phyloP scores from a whole-genome alignment of 2,888 invertebrate genomes.

The Dioctria rufipes region DNA sequence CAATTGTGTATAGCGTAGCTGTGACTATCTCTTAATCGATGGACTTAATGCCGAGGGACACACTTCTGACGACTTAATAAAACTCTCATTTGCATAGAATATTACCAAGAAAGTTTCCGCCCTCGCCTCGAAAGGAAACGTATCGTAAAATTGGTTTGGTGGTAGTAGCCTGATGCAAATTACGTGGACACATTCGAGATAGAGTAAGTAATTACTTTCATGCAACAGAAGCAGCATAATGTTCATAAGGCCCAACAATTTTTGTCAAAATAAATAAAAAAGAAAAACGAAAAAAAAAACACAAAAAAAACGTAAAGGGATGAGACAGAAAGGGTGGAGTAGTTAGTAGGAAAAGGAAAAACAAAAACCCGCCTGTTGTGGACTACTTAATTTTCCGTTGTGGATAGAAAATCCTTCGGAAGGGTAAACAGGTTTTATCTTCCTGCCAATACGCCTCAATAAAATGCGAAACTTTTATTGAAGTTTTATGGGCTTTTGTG shows the following conservation, averaged over 20 bases:
- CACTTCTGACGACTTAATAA: conserved; percentile 1
- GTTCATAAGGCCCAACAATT: too few species aligned
- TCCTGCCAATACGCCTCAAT: conserved; percentile 32
- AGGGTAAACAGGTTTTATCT: conserved; percentile 37
- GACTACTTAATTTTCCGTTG: conserved; percentile 19
- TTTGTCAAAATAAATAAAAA: too few species aligned
- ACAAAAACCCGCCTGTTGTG: not conserved
- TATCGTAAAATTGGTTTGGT: too few species aligned
- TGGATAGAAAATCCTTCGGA: not conserved
- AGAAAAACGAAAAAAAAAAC: too few species aligned
- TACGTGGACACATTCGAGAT: too few species aligned
- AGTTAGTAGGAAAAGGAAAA: too few species aligned
- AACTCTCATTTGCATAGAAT: conserved; percentile 15
- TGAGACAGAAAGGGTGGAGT: too few species aligned
- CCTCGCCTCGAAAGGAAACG: not conserved
- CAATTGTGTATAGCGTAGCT: not conserved
- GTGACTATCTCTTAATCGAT: conserved; percentile 16
- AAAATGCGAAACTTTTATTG: conserved; percentile 43
- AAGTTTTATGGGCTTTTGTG: conserved; percentile 30
- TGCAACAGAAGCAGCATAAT: too few species aligned
- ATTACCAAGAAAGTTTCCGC: conserved; percentile 12
- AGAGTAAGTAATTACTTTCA: too few species aligned
- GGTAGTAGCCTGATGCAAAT: too few species aligned
- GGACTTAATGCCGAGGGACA: conserved; percentile 1
- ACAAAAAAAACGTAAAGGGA: too few species aligned